Percentiles rank a stretch among this genome's conserved stretches.
Conservation (phyloP, 2,113 vertebrate species). For the Lamprologus callipterus region DNA sequence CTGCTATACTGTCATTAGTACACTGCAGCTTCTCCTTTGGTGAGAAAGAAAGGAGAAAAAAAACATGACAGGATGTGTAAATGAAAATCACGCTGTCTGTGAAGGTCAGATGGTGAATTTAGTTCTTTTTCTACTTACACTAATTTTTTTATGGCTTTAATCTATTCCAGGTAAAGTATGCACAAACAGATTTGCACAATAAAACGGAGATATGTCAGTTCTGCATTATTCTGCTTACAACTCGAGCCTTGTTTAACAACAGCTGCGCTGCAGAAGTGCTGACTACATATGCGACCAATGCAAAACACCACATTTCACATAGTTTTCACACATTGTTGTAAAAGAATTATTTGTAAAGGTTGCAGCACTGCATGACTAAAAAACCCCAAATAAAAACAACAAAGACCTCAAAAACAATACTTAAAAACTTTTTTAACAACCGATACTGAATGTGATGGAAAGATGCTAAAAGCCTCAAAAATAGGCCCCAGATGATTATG, state of each 20-base stretch:
- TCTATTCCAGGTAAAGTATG: not conserved
- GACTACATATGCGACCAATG: not conserved
- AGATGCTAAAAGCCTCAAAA: not conserved
- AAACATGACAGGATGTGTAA: not conserved
- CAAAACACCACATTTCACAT: not conserved
- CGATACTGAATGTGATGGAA: not conserved
- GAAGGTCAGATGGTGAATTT: constrained; percentile 1
- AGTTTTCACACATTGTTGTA: not conserved
- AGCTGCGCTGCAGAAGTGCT: not conserved
- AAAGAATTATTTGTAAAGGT: not conserved
- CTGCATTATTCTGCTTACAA: not conserved
- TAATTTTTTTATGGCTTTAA: not conserved
- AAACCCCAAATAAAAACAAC: rapidly evolving
- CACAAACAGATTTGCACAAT: not conserved
- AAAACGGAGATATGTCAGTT: not conserved
- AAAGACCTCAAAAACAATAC: not conserved
- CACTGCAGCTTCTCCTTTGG: not conserved
- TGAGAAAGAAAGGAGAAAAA: not conserved
- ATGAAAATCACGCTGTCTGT: not conserved
- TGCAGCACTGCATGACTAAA: not conserved
- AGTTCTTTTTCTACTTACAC: not conserved
- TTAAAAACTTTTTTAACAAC: not conserved
- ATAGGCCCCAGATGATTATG: not conserved
- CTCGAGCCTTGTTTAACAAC: not conserved
- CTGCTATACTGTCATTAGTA: constrained; percentile 22